Evolutionary conservation across 2,888 invertebrate species (phyloP), one percentile per base, ranked within the genome.

Genomic region (Psylliodes chrysocephalus): DNA sequence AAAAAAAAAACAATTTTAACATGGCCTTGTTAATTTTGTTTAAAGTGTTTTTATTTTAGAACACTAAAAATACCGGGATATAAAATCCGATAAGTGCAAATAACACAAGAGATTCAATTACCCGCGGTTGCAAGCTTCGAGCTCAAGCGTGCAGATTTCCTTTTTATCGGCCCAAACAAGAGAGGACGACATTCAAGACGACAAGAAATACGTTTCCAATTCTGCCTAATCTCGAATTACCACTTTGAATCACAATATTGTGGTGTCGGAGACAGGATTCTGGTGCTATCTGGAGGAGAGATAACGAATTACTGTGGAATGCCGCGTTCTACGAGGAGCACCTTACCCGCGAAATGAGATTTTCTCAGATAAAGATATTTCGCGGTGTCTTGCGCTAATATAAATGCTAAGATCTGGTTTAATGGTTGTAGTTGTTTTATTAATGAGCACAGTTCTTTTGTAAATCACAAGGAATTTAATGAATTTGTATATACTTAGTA

Each of bases 371-470:
- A 69, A 70, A 71, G 69, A 69, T 71, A 72, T 69, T 68, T 69
- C 68, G 66, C 63, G 66, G 60, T 67, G 66, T 64, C 63, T 68
- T 66, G 69, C 67, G 47, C 71, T 75, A 73, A 75, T 75, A 74
- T 76, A 75, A 75, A 76, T 76, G 75, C 75, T 63, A 74, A 75
- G 75, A 73, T 67, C 68, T 67, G 65, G 44, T 53, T 63, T 65
- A 63, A 68, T 65, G 55, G 57, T 12, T 10, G 15, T 22, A 22
- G 12, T 25, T 33, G 52, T 46, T 60, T 60, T 33, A 33, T 42
- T 60, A 28, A 46, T 53, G 25, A 35, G 18, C 53, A 8, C 8
- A 35, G 44, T 44, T 14, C 25, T 44, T 52, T 33, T 14, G 38
- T 38, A 14, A 10, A 30, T 30, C 2, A 8, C 8, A 1, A 2